Percentiles rank a stretch among this genome's conserved stretches.
Evolutionary conservation across 2,113 vertebrate species (phyloP).

Genomic region (Ctenodactylus gundi): DNA sequence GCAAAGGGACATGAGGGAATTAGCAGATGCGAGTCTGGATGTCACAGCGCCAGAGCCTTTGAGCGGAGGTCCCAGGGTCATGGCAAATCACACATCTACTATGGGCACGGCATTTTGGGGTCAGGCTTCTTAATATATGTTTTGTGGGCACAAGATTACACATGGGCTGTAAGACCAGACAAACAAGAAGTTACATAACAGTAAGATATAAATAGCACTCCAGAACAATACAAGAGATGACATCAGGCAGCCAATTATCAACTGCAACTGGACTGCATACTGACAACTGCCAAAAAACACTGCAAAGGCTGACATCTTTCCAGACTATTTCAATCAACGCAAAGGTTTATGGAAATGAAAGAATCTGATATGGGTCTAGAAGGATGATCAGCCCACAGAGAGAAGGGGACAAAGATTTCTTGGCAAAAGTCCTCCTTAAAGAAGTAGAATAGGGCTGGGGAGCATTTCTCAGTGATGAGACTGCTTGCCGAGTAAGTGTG

Average conservation of each 20-base stretch:
- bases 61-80: not conserved
- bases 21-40: not conserved
- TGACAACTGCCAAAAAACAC: not conserved
- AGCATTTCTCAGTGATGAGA: too few species aligned
- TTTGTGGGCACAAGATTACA: slow-evolving; percentile 17
- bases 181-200: slow-evolving; percentile 58
- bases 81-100: not conserved
- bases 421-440: not conserved
- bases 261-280: not conserved
- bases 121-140: not conserved
- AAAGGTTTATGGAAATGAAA: not conserved
- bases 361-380: not conserved
- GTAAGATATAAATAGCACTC: slow-evolving; percentile 15
- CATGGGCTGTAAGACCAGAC: slow-evolving; percentile 35
- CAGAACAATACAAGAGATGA: slow-evolving; percentile 41
- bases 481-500: too few species aligned
- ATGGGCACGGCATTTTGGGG: not conserved
- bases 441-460: not conserved
- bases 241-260: not conserved
- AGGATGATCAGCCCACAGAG: not conserved
- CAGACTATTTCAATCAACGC: not conserved
- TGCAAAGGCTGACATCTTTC: not conserved
- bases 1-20: slow-evolving; percentile 2
- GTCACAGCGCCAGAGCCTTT: not conserved
- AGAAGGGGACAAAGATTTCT: not conserved